Evolutionary conservation across 53 echinoderm and acorn worm species (phyloP), one percentile per base, ranked within the genome.

Genomic region (Henricia sp.): DNA sequence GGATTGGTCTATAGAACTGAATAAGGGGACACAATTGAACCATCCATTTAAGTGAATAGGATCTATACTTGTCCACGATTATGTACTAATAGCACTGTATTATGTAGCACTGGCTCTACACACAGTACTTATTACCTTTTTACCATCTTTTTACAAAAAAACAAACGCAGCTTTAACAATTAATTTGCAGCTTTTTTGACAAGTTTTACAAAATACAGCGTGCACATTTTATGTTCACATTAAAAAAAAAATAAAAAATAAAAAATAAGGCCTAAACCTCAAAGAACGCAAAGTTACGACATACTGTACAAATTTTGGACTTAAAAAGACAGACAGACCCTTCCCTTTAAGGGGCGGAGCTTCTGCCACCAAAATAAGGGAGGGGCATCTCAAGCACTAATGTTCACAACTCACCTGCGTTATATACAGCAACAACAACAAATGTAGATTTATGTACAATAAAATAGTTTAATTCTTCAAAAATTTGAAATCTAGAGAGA

Each of bases 201-300:
- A n/a, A 39, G 58, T 77, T 58, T 62, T 33, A 62, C 28, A 80
- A 77, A 58, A 77, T 38, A 38, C 12, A 16, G 64, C 64, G 80
- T 60, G 64, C 50, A 80, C 80, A 80, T 80, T 80, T 80, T 44
- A 80, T 80, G 80, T 32, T 32, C 80, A 80, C 80, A 80, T 63
- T 62, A 3, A 20, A 48, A 48, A 43, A 30, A 28, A 3, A 25
- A 39, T 40, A 41, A 68, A 40, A 38, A 68, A 33, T 20, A 39
- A 39, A 66, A 66, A 1, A 37, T 9, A n/a, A 33, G 2, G 38
- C 57, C 75, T 57, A 57, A 40, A 75, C 57, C 41, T 75, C 13
- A 68, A 37, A 23, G 48, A 75, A 64, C 48, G 44, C 80, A 48
- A 80, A 46, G 13, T 80, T 8, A 62, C 30, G 44, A 80, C 32